Conservation (phyloP, 2,113 vertebrate species). For the Phrynocephalus versicolor region DNA sequence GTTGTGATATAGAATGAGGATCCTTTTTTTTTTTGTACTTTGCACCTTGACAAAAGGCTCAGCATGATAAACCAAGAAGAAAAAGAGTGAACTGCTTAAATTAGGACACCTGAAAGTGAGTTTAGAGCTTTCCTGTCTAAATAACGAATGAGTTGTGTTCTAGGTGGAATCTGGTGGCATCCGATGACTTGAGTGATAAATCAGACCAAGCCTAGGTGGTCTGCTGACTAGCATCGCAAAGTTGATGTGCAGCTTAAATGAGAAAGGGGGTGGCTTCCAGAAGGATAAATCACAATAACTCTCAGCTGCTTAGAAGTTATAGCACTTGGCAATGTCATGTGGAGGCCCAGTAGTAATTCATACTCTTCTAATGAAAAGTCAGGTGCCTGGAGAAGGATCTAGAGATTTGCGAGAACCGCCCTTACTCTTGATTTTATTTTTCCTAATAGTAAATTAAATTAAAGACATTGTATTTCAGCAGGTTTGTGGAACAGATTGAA, state of each 20-base stretch:
- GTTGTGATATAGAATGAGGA: background rate
- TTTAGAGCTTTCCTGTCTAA: conserved; percentile 36
- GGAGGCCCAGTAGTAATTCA: conserved; percentile 7
- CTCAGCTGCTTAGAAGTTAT: background rate
- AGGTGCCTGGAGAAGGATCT: conserved; percentile 17
- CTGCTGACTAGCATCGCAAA: conserved; percentile 44
- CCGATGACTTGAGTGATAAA: conserved; percentile 52
- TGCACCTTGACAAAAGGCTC: background rate
- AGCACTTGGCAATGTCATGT: conserved; percentile 15
- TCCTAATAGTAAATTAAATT: conserved; percentile 26
- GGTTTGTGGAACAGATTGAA: background rate
- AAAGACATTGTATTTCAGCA: background rate
- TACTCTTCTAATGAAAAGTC: conserved; percentile 13
- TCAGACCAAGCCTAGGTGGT: conserved; percentile 54
- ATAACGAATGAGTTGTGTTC: conserved; percentile 47
- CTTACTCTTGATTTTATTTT: conserved; percentile 18
- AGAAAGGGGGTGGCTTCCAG: conserved; percentile 32
- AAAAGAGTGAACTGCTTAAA: background rate
- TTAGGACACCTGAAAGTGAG: conserved; percentile 36
- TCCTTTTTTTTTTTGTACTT: background rate
- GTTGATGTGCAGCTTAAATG: conserved; percentile 31
- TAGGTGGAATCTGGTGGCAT: conserved; percentile 48
- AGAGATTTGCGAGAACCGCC: background rate
- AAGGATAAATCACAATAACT: conserved; percentile 17
- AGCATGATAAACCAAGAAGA: background rate